Percentiles rank a stretch among this genome's conserved stretches.
Evolutionary conservation across 2,888 invertebrate species (phyloP).

Genomic region (Gryllus longicercus): DNA sequence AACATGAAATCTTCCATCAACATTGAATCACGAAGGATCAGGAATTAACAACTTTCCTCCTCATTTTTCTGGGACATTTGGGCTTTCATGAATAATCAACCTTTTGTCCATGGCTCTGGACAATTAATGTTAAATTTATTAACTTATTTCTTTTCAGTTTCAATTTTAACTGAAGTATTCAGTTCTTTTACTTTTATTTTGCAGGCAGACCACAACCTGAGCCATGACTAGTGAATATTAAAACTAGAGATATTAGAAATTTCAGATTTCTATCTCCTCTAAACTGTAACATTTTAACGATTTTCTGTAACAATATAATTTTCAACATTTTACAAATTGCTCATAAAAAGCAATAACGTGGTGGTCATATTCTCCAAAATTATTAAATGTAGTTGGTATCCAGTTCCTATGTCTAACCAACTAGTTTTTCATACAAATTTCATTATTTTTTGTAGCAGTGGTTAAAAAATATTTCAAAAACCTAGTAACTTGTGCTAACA

Average conservation of each 20-base stretch:
- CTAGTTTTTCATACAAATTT: not conserved
- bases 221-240: not conserved
- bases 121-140: no score
- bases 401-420: constrained; percentile 4
- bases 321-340: constrained; percentile 9
- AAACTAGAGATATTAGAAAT: not conserved
- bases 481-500: constrained; percentile 17
- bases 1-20: not conserved
- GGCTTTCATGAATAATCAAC: no score
- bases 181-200: no score
- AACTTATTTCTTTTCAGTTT: no score
- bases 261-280: not conserved
- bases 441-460: constrained; percentile 2
- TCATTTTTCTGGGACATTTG: not conserved
- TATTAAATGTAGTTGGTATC: not conserved
- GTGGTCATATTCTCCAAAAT: constrained; percentile 1
- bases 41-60: constrained; percentile 9
- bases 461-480: not conserved
- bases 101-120: no score
- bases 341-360: not conserved
- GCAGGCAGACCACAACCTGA: not conserved
- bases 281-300: not conserved
- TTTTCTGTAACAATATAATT: constrained; percentile 3
- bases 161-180: no score
- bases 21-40: not conserved